Evolutionary conservation across 1,140 invertebrate genomes (phyloP).

Genomic region (Drosophila melanogaster): DNA sequence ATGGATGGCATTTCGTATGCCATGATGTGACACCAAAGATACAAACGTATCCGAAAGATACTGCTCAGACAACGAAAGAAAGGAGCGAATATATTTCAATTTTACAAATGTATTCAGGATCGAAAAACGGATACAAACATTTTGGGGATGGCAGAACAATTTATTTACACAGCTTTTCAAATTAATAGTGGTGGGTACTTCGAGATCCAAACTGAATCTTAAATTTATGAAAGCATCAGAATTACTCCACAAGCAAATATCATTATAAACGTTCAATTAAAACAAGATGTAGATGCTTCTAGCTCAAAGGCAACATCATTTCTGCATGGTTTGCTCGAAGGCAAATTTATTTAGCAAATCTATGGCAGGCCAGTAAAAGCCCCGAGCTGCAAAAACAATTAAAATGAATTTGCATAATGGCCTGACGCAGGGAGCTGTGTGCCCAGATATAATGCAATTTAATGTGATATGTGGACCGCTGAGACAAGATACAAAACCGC

Average conservation of each 20-base stretch:
- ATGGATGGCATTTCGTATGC: slow-evolving; percentile 39
- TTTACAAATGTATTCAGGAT: slow-evolving; percentile 4
- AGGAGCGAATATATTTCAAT: slow-evolving; percentile 22
- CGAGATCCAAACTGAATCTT: not conserved
- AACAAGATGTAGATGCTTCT: slow-evolving; percentile 11
- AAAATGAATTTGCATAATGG: slow-evolving; percentile 49
- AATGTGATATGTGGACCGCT: slow-evolving; percentile 35
- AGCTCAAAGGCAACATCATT: slow-evolving; percentile 21
- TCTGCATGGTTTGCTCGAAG: slow-evolving; percentile 3
- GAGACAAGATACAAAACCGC: slow-evolving; percentile 32
- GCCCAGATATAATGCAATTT: slow-evolving; percentile 38
- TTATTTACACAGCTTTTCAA: not conserved
- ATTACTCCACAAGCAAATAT: not conserved
- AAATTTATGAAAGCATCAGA: not conserved
- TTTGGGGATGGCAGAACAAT: not conserved
- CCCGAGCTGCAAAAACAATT: slow-evolving; percentile 43
- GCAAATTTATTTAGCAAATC: slow-evolving; percentile 1
- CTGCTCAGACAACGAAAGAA: not conserved
- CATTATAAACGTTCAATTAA: slow-evolving; percentile 37
- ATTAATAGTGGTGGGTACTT: not conserved
- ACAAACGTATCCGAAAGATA: slow-evolving; percentile 22
- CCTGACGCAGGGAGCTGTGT: slow-evolving; percentile 15
- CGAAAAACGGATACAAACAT: not conserved
- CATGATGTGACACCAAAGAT: slow-evolving; percentile 20
- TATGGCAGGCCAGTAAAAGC: slow-evolving; percentile 2